Evolutionary conservation across 2,797 vertebrate genomes (phyloP), one percentile per base, ranked within the genome.

Genomic region (Valencia hispanica): DNA sequence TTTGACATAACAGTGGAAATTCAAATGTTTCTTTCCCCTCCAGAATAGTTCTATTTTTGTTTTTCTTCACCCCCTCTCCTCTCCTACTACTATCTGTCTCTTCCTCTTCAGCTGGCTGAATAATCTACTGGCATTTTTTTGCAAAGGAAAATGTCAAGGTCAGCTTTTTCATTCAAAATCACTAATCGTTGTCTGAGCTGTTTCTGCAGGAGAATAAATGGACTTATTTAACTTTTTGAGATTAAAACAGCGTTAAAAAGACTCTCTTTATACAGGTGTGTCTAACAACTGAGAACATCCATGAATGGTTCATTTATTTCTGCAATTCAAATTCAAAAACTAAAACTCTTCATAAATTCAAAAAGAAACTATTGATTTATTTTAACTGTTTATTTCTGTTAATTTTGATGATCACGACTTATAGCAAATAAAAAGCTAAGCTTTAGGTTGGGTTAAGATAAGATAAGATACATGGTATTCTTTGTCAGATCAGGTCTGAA

Each of bases 121-220:
- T 88, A 92, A 92, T 89, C 86, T 84, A 79, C 83, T 92, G 92
- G 86, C 92, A 92, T 95, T 94, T 95, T 94, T 93, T 78, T 55
- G 75, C 78, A 11, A 87, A 87, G 86, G 83, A 82, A 94, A 95
- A 95, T 94, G 93, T 92, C 94, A 96, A 95, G 93, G 94, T 95
- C 91, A 89, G 89, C 81, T 92, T 93, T 91, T 78, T 91, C 81
- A 92, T 84, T 59, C 63, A 45, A 76, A 91, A 89, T 91, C 74
- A 89, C 83, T 36, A 77, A 90, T 92, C 73, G 69, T 68, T 51
- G 65, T 82, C 73, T 86, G 79, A 68, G 85, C 50, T 81, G 73
- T 69, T n/a, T n/a, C 55, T 3, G 57, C 59, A 48, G 73, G 72
- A 66, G 66, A 85, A 78, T 82, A 71, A 57, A 75, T 63, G 18